Evolutionary conservation across 2,888 invertebrate genomes (phyloP), one percentile per base, ranked within the genome.

Genomic region (Quadriops clusia): DNA sequence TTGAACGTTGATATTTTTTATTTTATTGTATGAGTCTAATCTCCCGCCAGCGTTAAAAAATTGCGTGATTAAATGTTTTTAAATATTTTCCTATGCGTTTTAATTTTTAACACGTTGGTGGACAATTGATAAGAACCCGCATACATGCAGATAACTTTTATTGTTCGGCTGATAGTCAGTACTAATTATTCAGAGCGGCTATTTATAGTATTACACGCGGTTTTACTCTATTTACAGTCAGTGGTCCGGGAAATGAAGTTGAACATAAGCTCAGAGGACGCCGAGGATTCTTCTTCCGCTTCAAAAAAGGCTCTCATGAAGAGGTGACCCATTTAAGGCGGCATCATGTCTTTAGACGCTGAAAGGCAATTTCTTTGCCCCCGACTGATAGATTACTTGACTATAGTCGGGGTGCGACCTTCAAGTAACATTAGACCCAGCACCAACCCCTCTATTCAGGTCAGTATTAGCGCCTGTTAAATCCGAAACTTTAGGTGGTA

Each of bases 311-410:
- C 13, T 26, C 28, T 26, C 20, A 41, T 28, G 36, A 39, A 37
- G 28, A 54, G 53, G 51, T 54, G 54, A 54, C 53, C 51, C 47
- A 41, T 37, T 49, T 46, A 43, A 24, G 13, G 21, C 30, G 28
- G 17, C 17, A 30, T 32, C 17, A 61, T 60, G 60, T 56, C 58
- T 28, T 59, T 63, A 59, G 77, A 77, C 53, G 67, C 70, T 45
- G 85, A 85, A 60, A 78, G 79, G 56, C 79, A 82, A 57, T 79
- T 78, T 52, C 61, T 87, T 49, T 87, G 86, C 59, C 86, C 86
- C 53, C 77, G 86, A 46, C 67, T 87, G 54, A 82, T 86, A 65
- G 98, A 98, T 72, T 98, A 98, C 65, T 70, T 98, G 58, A 87
- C 95, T 47, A 87, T 98, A 54, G 94, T 95, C 49, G 97, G 98